These are phyloP conservation scores for Salpingus planirostris DNA, from an alignment of 2,888 invertebrate species.

Conservation along the genomic window DNA sequence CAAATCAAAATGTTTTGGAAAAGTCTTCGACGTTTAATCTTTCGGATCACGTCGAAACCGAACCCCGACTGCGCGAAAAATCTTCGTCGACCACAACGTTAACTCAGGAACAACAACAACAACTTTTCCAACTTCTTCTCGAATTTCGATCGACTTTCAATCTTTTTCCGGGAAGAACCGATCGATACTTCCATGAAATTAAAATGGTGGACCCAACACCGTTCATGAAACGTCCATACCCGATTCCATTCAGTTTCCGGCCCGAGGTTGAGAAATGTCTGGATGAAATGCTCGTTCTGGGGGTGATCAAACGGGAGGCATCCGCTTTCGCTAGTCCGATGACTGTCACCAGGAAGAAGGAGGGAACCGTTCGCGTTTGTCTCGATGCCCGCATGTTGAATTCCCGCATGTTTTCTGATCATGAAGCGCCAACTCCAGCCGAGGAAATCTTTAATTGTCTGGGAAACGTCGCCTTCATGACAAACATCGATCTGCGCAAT, in stretches of 20 bases:
- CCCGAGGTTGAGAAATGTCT: conserved; percentile 21
- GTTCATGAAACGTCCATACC: conserved; percentile 22
- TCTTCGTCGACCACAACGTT: neutral
- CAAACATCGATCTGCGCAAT: conserved; percentile 10
- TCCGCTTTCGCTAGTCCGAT: conserved; percentile 28
- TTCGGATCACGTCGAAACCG: neutral
- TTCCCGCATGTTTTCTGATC: conserved; percentile 23
- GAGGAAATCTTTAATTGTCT: conserved; percentile 15
- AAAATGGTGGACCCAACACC: conserved; percentile 18
- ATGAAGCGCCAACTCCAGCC: conserved; percentile 18
- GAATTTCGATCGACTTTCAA: conserved; percentile 14
- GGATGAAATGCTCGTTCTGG: conserved; percentile 22
- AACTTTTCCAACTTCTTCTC: conserved; percentile 5
- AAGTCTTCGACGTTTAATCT: neutral
- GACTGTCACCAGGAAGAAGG: conserved; percentile 24
- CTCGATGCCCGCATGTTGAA: conserved; percentile 28
- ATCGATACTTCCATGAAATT: conserved; percentile 20
- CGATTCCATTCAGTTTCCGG: conserved; percentile 24
- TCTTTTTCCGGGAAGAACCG: conserved; percentile 14
- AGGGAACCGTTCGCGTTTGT: conserved; percentile 25
- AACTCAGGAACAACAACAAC: conserved; percentile 3
- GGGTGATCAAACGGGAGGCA: conserved; percentile 24
- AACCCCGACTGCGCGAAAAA: neutral
- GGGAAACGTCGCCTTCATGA: conserved; percentile 7
- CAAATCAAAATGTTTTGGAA: no score